These are phyloP conservation scores for Apotomis capreana DNA, from an alignment of 2,888 invertebrate species.

Conservation along the genomic window DNA sequence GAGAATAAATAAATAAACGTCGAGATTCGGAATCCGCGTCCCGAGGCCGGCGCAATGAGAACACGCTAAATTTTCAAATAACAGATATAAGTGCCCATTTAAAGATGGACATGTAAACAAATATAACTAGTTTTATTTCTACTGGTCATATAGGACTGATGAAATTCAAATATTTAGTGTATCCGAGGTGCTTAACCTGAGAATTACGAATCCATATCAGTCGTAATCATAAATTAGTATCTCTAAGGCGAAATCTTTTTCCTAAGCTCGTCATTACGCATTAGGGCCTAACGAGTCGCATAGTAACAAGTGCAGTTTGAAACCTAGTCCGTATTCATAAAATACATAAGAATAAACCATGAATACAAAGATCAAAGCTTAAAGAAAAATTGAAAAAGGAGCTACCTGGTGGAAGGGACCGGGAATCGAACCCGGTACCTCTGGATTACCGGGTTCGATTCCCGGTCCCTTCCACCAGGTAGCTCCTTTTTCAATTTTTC, in stretches of 20 bases:
- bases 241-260: too few species aligned
- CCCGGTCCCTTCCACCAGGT: too few species aligned
- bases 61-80: conserved; percentile 33
- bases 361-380: too few species aligned
- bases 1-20: conserved; percentile 57
- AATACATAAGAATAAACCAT: conserved; percentile 1
- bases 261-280: too few species aligned
- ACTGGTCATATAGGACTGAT: background rate
- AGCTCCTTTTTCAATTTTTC: too few species aligned
- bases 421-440: too few species aligned
- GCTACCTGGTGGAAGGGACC: too few species aligned
- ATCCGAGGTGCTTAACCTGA: background rate
- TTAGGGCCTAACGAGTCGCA: background rate
- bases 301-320: background rate
- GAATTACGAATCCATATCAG: too few species aligned
- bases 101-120: conserved; percentile 30
- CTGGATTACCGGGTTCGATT: too few species aligned
- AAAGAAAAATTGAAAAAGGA: too few species aligned
- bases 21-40: conserved; percentile 41
- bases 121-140: conserved; percentile 4
- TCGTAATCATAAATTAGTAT: too few species aligned
- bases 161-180: background rate
- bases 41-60: conserved; percentile 41
- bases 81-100: conserved; percentile 33
- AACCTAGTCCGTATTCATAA: conserved; percentile 2